phyloP scores from a whole-genome alignment of 2,113 vertebrate genomes.

The Clarias magur region DNA sequence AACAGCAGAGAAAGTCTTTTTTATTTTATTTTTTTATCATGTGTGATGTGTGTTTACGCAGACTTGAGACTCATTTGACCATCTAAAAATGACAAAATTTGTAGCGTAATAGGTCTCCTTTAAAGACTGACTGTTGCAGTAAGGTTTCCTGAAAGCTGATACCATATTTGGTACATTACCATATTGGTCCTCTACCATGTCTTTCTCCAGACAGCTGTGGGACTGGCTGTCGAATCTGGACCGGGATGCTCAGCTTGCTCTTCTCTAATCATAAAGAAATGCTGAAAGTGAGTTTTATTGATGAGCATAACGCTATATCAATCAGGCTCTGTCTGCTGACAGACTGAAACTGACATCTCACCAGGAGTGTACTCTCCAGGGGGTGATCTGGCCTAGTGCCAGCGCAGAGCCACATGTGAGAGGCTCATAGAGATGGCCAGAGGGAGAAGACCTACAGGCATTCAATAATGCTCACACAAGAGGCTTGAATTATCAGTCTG shows the following conservation, averaged over 20 bases:
- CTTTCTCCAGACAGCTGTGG: neutral
- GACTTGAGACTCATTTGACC: too few species aligned
- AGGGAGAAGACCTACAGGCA: conserved; percentile 14
- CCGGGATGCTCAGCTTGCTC: conserved; percentile 27
- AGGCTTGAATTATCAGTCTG: neutral
- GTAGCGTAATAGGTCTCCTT: neutral
- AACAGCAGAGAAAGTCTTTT: too few species aligned
- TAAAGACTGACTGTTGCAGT: neutral
- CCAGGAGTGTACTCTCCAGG: conserved; percentile 38
- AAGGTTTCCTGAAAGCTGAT: neutral
- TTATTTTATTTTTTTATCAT: too few species aligned
- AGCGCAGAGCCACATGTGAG: conserved; percentile 1
- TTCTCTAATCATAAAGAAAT: conserved; percentile 59
- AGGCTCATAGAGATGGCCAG: neutral
- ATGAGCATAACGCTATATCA: conserved; percentile 62
- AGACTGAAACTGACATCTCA: conserved; percentile 52
- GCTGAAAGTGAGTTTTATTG: conserved; percentile 63
- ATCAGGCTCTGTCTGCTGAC: conserved; percentile 63
- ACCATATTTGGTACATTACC: neutral
- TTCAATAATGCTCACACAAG: conserved; percentile 29
- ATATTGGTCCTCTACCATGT: neutral
- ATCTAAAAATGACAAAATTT: too few species aligned
- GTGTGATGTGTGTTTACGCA: too few species aligned
- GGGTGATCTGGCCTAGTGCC: conserved; percentile 16
- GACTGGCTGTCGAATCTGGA: neutral